These are phyloP conservation scores for Anguilla pacifica DNA, from an alignment of 2,797 vertebrate species.

Conservation along the genomic window DNA sequence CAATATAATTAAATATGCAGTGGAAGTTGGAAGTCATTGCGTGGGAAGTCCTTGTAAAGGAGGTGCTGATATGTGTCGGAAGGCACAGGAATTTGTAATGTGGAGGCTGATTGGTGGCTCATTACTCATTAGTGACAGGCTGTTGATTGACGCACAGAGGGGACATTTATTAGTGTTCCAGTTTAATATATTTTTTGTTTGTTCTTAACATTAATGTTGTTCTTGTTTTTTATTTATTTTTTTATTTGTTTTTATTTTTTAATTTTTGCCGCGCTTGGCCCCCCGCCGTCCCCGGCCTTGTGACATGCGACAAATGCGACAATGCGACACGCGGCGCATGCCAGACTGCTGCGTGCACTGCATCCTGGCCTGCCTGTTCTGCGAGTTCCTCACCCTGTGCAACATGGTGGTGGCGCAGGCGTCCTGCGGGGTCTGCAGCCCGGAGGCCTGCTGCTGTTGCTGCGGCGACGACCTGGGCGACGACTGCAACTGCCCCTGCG, in stretches of 20 bases:
- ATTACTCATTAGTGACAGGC: not conserved
- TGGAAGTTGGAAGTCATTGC: not conserved
- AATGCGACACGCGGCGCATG: slow-evolving; percentile 19
- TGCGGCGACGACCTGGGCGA: slow-evolving; percentile 93
- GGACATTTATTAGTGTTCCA: not conserved
- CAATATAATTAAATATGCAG: too few species aligned
- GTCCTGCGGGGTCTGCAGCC: slow-evolving; percentile 86
- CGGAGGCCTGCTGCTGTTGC: slow-evolving; percentile 92
- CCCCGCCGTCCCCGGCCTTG: slow-evolving; percentile 9
- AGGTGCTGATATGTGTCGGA: not conserved
- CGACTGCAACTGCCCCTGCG: slow-evolving; percentile 93
- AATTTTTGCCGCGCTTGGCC: slow-evolving; percentile 18
- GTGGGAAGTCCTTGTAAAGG: not conserved
- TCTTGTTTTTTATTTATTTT: not conserved
- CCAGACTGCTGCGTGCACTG: slow-evolving; percentile 98
- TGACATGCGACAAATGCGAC: not conserved
- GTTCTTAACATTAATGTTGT: slow-evolving; percentile 17
- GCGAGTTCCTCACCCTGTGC: slow-evolving; percentile 94
- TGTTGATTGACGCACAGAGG: not conserved
- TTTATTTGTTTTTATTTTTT: not conserved
- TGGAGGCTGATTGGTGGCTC: not conserved
- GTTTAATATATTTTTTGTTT: not conserved
- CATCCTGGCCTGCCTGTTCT: slow-evolving; percentile 97
- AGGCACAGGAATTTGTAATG: not conserved
- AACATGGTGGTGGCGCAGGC: slow-evolving; percentile 94